Base-by-base conservation (phyloP, 2,797 vertebrate species). In the Sebastes paucispinis region DNA sequence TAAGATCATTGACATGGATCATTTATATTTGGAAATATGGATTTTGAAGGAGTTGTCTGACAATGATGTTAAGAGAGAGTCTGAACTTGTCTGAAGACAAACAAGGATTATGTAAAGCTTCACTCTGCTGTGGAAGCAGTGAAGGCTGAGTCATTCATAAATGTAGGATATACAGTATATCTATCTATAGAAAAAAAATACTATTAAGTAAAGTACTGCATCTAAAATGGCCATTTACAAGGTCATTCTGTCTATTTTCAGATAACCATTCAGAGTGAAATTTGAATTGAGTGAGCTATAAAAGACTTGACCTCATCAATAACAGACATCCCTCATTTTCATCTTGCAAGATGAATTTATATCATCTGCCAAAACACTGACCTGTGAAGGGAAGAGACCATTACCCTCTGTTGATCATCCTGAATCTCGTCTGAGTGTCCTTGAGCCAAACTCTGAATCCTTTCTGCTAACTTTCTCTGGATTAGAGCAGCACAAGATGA, bases 381-480 rank as follows among this genome's bases (percentile, higher is more conserved):
- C 82, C 34, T 55, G 27, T 62, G 75, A 59, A 13, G 65, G 9
- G 52, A 47, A 31, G 77, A 76, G 78, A 62, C 80, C 70, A 73
- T 78, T 25, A 76, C 39, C 77, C 65, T 64, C 76, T 5, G 71
- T 50, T 76, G 78, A 84, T 86, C 69, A 50, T 18, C 29, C 59
- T 20, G 36, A 16, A 69, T 59, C 75, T 71, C 6, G 4, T 52
- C 52, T 54, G 52, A 54, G 18, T 63, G 82, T 85, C 88, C 86
- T 86, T 84, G 58, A 84, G 83, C 4, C 3, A 67, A 79, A 80
- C 77, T 66, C 57, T 62, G 63, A 80, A 79, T 66, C 73, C 63
- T 47, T 20, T 50, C 77, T 64, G 47, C 72, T 16, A 5, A 29
- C 72, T 81, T 68, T 50, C 66, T 39, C 4, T n/a, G 77, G 78